Conservation (phyloP, 1,140 invertebrate species). For the Caenorhabditis brenneri region DNA sequence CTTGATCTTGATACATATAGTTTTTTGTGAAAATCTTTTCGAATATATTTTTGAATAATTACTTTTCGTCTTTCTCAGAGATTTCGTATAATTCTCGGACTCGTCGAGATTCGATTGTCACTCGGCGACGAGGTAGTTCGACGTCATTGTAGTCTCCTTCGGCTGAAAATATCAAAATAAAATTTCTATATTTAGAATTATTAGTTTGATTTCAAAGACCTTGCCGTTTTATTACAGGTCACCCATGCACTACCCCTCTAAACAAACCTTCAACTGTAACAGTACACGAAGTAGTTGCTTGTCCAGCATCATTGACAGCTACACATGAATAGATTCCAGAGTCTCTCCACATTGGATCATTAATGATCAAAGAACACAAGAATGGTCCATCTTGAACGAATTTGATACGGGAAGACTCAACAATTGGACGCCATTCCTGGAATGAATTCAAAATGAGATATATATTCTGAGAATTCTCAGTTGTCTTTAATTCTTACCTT, state of each 20-base stretch:
- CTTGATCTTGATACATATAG: background rate
- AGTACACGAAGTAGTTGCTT: conserved; percentile 85
- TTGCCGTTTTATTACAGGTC: background rate
- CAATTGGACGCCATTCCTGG: conserved; percentile 85
- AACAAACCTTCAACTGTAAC: conserved; percentile 86
- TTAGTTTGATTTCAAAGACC: background rate
- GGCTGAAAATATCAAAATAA: conserved; percentile 54
- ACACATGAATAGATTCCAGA: conserved; percentile 90
- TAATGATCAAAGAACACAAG: conserved; percentile 81
- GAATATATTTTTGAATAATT: conserved; percentile 37
- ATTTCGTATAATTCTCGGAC: conserved; percentile 71
- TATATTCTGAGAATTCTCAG: background rate
- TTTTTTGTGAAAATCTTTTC: background rate
- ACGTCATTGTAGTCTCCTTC: conserved; percentile 66
- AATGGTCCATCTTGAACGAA: conserved; percentile 86
- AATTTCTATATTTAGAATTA: background rate
- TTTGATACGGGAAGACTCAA: conserved; percentile 81
- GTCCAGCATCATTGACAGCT: conserved; percentile 88
- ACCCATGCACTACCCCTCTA: no score
- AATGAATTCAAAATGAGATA: background rate
- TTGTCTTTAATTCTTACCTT: conserved; percentile 75
- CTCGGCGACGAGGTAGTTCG: conserved; percentile 62
- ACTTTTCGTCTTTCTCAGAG: conserved; percentile 66
- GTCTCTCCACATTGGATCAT: conserved; percentile 85
- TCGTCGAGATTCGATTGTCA: conserved; percentile 62